Evolutionary conservation across 1,140 invertebrate genomes (phyloP).

Genomic region (Periplaneta americana): DNA sequence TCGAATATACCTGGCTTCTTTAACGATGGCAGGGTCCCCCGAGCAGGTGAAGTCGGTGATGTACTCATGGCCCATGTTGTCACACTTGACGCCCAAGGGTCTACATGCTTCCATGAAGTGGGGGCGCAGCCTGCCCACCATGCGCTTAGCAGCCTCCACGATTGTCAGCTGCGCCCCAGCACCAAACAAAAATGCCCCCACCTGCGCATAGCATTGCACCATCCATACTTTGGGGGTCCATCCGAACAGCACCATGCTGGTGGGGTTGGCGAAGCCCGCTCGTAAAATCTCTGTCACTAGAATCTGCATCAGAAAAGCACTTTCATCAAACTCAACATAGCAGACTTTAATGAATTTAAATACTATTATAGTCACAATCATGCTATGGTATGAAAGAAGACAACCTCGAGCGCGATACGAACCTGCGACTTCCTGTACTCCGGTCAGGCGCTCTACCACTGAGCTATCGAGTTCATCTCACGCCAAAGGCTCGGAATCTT

Average conservation of each 20-base stretch:
- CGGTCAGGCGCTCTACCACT: too few species aligned
- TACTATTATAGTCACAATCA: too few species aligned
- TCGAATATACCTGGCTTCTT: conserved; percentile 32
- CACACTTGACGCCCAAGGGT: conserved; percentile 43
- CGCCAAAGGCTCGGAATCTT: too few species aligned
- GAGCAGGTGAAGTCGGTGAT: conserved; percentile 38
- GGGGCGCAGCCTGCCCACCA: conserved; percentile 83
- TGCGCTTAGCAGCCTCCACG: conserved; percentile 81
- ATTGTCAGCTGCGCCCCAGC: background rate
- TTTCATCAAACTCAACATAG: too few species aligned
- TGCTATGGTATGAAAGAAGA: too few species aligned
- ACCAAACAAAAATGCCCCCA: background rate
- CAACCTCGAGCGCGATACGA: too few species aligned
- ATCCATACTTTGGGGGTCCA: background rate
- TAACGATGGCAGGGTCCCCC: conserved; percentile 21
- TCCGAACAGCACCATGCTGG: background rate
- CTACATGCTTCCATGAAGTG: conserved; percentile 79
- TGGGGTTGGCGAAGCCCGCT: background rate
- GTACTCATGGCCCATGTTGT: conserved; percentile 37
- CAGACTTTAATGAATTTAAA: too few species aligned
- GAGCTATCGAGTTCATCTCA: too few species aligned
- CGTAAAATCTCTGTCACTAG: background rate
- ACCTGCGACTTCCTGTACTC: too few species aligned
- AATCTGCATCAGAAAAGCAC: background rate
- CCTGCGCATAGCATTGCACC: background rate